A percentile compares a stretch with the other conserved stretches of the same genome.
Conservation (phyloP, 1,140 invertebrate species). For the Nymphalis io region DNA sequence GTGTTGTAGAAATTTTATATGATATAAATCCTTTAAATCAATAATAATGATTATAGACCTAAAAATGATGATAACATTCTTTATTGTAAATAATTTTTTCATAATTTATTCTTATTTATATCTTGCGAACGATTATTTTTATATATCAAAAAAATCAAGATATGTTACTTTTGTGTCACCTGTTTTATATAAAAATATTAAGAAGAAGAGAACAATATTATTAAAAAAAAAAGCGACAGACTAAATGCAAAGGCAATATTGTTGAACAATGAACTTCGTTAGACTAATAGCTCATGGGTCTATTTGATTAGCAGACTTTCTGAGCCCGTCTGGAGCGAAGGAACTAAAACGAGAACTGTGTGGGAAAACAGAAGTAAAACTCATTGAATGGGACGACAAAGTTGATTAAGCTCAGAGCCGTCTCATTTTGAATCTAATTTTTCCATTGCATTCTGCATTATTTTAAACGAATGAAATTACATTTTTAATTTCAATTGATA, state of each 20-base stretch:
- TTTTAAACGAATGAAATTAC: neutral
- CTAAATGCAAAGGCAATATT: conserved; percentile 2
- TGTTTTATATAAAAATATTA: too few relatives aligned
- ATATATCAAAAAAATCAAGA: too few relatives aligned
- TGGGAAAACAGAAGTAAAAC: conserved; percentile 25
- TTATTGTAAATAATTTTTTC: too few relatives aligned
- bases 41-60: too few relatives aligned
- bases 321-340: conserved; percentile 12
- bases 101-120: too few relatives aligned
- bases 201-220: neutral
- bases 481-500: neutral
- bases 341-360: conserved; percentile 33
- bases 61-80: too few relatives aligned
- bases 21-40: too few relatives aligned
- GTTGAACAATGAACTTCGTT: conserved; percentile 27
- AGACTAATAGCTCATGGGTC: conserved; percentile 14
- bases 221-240: neutral
- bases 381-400: conserved; percentile 20
- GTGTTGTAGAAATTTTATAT: too few relatives aligned
- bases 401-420: conserved; percentile 19
- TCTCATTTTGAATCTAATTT: conserved; percentile 6
- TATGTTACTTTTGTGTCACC: too few relatives aligned
- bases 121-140: too few relatives aligned
- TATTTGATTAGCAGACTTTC: conserved; percentile 29
- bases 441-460: neutral